A percentile compares a stretch with the other conserved stretches of the same genome.
Conservation (phyloP, 2,797 vertebrate genomes). For the Uromys caudimaculatus region DNA sequence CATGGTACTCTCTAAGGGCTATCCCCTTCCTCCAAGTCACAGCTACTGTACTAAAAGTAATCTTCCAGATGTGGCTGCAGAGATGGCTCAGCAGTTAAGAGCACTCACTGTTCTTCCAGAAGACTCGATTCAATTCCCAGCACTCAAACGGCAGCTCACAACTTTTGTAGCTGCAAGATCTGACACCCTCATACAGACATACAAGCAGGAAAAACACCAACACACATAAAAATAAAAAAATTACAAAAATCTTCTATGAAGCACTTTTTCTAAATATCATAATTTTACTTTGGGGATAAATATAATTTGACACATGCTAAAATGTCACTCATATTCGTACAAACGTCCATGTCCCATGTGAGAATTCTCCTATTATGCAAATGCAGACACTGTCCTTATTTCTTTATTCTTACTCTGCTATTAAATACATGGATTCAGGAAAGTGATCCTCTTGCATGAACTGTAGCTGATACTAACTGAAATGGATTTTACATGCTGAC, state of each 20-base stretch:
- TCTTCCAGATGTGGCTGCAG: not conserved
- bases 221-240: not conserved
- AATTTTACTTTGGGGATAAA: conserved; percentile 12
- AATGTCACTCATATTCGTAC: not conserved
- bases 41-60: not conserved
- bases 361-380: not conserved
- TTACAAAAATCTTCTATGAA: not conserved
- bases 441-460: not conserved
- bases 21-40: not conserved
- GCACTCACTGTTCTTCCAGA: not conserved
- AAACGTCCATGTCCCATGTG: not conserved
- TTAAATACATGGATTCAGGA: not conserved
- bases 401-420: not conserved
- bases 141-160: not conserved
- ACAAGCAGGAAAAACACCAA: not conserved
- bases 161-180: not conserved
- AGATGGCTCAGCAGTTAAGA: not conserved
- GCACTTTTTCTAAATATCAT: not conserved
- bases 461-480: not conserved
- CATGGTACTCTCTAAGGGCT: not conserved
- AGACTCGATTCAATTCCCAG: not conserved
- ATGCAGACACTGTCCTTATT: not conserved
- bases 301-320: not conserved
- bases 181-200: not conserved
- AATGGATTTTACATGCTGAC: not conserved